Evolutionary conservation across 2,888 invertebrate genomes (phyloP), one percentile per base, ranked within the genome.

Genomic region (Melanchra persicariae): DNA sequence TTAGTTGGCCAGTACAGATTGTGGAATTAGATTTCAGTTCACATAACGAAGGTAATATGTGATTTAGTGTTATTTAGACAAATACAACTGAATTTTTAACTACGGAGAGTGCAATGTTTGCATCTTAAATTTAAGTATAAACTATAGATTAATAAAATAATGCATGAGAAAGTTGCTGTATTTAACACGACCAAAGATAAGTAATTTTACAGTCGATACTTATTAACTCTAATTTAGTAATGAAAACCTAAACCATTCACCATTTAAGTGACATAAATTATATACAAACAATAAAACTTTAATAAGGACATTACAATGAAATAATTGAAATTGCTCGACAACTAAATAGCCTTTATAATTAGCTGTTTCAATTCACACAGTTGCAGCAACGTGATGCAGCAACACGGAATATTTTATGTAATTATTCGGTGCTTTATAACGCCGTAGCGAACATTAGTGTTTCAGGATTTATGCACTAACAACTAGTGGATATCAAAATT

Each of bases 401-500:
- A 67, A 64, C 52, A 52, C 73, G 58, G 58, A 63, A 70, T 62
- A 70, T 71, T 81, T 71, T 60, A 73, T 63, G 55, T 65, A 78
- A 75, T 78, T 84, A 84, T 63, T 22, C 71, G 43, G 51, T 26
- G 68, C 58, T 75, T 74, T 74, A 70, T 72, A 68, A 63, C 49
- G 62, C 30, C 24, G 72, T 62, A 26, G 64, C 64, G 43, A 66
- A 63, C 58, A 64, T 49, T 57, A 26, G 62, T 64, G 73, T 74
- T 78, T 37, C 63, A 30, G 55, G 65, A 82, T 81, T 71, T 72
- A 75, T 81, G 70, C 58, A 65, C 67, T 70, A 70, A 76, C 71
- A 58, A 71, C 66, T 49, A 61, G 30, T 69, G 60, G 45, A 57
- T 69, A 75, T 78, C 70, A 84, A 67, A 81, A 81, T 59, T 57